Conservation (phyloP, 2,888 invertebrate genomes). For the Hipparchia sbordonii region DNA sequence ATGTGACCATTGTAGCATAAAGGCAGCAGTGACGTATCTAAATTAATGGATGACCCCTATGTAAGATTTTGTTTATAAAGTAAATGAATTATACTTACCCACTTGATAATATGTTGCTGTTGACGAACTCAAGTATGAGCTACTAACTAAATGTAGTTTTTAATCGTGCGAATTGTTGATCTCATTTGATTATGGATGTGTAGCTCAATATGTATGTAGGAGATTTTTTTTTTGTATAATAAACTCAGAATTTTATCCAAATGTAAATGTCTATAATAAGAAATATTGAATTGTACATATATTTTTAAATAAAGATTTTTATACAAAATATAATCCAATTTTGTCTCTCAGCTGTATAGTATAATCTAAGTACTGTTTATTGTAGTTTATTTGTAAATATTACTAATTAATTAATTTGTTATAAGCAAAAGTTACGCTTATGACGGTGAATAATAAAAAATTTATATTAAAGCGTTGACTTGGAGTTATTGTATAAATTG, state of each 20-base stretch:
- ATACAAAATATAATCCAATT: constrained; percentile 64
- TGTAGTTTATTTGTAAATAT: constrained; percentile 69
- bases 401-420: constrained; percentile 66
- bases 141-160: constrained; percentile 43
- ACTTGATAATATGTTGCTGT: constrained; percentile 8
- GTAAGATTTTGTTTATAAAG: background rate
- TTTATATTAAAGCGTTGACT: constrained; percentile 77
- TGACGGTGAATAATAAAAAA: constrained; percentile 77
- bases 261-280: constrained; percentile 73
- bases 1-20: too few relatives aligned
- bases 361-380: constrained; percentile 60
- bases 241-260: constrained; percentile 64
- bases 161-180: constrained; percentile 75
- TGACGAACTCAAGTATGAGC: constrained; percentile 17
- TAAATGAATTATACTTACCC: constrained; percentile 6
- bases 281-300: constrained; percentile 73
- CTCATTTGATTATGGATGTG: constrained; percentile 78
- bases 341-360: constrained; percentile 70
- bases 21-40: background rate
- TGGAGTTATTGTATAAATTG: constrained; percentile 77
- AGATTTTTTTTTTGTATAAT: constrained; percentile 62
- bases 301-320: constrained; percentile 78
- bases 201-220: constrained; percentile 78
- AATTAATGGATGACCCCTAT: constrained; percentile 7
- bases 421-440: constrained; percentile 74